phyloP scores from a whole-genome alignment of 2,888 invertebrate species.

The Petrophora chlorosata region DNA sequence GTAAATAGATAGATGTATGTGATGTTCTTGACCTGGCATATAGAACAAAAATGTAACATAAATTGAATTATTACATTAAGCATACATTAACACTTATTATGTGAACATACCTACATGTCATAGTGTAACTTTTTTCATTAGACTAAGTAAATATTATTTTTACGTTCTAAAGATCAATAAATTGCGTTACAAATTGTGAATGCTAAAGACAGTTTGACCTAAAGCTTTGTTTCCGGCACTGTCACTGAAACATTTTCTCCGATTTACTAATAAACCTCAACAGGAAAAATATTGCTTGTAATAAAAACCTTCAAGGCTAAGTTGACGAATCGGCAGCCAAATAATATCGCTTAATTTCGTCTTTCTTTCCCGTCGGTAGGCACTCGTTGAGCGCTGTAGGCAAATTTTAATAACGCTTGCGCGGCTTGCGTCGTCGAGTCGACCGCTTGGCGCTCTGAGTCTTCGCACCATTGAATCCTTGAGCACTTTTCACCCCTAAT shows the following conservation, averaged over 20 bases:
- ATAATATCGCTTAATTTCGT: conserved; percentile 68
- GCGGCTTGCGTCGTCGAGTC: conserved; percentile 64
- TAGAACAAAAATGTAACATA: too few relatives aligned
- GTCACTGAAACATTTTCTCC: conserved; percentile 17
- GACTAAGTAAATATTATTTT: conserved; percentile 2
- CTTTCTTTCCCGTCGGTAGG: conserved; percentile 63
- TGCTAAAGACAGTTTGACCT: conserved; percentile 1
- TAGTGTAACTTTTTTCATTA: not conserved
- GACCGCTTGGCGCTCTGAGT: conserved; percentile 54
- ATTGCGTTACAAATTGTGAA: not conserved
- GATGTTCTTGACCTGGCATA: too few relatives aligned
- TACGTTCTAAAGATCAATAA: conserved; percentile 5
- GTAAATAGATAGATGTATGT: too few relatives aligned
- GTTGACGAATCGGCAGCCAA: conserved; percentile 62
- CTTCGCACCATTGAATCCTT: conserved; percentile 69
- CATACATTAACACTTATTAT: too few relatives aligned
- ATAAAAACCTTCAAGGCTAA: conserved; percentile 38
- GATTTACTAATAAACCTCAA: conserved; percentile 18
- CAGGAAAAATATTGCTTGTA: conserved; percentile 26
- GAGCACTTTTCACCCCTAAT: conserved; percentile 61
- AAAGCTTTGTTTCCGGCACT: conserved; percentile 11
- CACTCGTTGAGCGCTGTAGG: conserved; percentile 63
- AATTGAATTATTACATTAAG: too few relatives aligned
- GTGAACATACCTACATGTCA: too few relatives aligned
- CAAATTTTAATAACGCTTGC: conserved; percentile 77